Evolutionary conservation across 2,797 vertebrate species (phyloP).

Genomic region (Sebastiscus tertius): DNA sequence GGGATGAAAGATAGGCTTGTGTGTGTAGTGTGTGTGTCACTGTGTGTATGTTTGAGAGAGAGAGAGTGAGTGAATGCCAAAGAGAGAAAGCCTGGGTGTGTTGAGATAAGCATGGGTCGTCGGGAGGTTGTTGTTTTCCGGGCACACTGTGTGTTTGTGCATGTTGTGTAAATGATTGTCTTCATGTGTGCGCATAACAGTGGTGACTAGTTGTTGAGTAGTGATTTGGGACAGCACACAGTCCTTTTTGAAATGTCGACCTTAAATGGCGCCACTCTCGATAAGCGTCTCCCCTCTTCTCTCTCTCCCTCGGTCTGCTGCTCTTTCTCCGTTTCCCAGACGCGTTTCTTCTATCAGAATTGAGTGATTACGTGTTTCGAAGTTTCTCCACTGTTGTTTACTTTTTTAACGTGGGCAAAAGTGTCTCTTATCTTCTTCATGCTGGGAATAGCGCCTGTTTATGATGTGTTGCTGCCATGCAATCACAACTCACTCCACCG

Average conservation of each 20-base stretch:
- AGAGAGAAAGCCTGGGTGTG: slow-evolving; percentile 73
- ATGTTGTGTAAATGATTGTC: slow-evolving; percentile 20
- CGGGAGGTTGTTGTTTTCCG: slow-evolving; percentile 66
- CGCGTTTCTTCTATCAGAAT: slow-evolving; percentile 20
- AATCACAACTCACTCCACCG: slow-evolving; percentile 11
- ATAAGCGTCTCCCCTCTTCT: slow-evolving; percentile 33
- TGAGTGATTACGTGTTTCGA: slow-evolving; percentile 7
- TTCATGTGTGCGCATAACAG: slow-evolving; percentile 30
- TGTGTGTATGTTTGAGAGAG: slow-evolving; percentile 15
- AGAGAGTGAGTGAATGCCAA: slow-evolving; percentile 68
- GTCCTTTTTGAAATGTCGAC: slow-evolving; percentile 53
- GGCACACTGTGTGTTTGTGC: slow-evolving; percentile 8
- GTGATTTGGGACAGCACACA: slow-evolving; percentile 40
- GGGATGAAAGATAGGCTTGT: slow-evolving; percentile 66
- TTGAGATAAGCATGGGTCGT: slow-evolving; percentile 79
- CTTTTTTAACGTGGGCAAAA: slow-evolving; percentile 18
- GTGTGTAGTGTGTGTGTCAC: slow-evolving; percentile 25
- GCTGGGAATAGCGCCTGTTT: slow-evolving; percentile 22
- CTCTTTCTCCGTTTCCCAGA: slow-evolving; percentile 21
- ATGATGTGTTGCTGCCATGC: slow-evolving; percentile 6
- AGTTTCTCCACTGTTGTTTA: slow-evolving; percentile 38
- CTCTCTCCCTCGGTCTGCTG: slow-evolving; percentile 7
- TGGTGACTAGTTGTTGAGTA: slow-evolving; percentile 45
- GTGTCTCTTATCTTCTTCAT: slow-evolving; percentile 30
- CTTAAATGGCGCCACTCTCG: slow-evolving; percentile 40